Percentiles rank a stretch among this genome's conserved stretches.
Conservation (phyloP, 2,797 vertebrate species). For the Rhodeus uyekii region DNA sequence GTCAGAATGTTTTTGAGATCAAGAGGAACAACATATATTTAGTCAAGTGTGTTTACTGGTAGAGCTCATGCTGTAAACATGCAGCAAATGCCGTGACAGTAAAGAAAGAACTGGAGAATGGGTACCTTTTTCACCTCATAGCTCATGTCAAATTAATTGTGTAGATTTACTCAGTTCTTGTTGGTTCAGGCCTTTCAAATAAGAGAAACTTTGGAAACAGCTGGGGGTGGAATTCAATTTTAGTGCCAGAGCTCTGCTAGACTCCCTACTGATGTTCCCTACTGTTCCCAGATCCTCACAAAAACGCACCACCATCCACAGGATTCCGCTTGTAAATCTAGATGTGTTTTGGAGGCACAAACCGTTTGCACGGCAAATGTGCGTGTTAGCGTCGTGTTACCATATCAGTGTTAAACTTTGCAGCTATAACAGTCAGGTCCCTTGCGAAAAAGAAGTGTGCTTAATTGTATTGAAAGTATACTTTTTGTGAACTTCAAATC, state of each 20-base stretch:
- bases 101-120: neutral
- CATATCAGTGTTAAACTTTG: neutral
- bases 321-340: conserved; percentile 1
- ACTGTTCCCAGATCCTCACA: conserved; percentile 36
- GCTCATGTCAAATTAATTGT: conserved; percentile 34
- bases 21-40: neutral
- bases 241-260: conserved; percentile 18
- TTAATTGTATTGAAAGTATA: no score
- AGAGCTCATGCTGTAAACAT: neutral
- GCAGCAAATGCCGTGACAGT: neutral
- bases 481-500: no score
- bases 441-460: no score
- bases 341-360: neutral
- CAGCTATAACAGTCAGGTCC: neutral
- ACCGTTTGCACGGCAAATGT: neutral
- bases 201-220: conserved; percentile 31
- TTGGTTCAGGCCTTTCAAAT: conserved; percentile 40
- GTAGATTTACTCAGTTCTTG: conserved; percentile 38
- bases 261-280: conserved; percentile 31
- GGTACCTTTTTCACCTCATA: conserved; percentile 15
- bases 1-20: conserved; percentile 1
- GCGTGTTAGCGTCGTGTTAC: neutral
- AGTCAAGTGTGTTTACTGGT: neutral
- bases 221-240: conserved; percentile 44
- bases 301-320: neutral